Evolutionary conservation across 2,888 invertebrate species (phyloP).

Genomic region (Pyralis farinalis): DNA sequence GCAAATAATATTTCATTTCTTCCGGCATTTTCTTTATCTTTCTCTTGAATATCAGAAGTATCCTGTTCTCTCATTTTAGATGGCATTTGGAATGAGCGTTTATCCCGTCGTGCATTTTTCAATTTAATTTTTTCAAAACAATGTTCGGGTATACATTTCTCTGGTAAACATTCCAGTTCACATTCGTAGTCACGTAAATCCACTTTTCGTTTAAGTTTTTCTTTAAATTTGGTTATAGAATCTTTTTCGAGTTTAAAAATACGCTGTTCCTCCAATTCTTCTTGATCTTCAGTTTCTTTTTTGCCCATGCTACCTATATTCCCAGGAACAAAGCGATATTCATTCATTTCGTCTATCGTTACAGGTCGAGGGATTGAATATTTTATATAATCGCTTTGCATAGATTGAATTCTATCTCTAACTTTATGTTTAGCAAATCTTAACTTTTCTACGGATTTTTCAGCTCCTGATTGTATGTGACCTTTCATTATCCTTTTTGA

Average conservation of each 20-base stretch:
- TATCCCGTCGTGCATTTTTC: background rate
- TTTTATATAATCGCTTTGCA: conserved; percentile 3
- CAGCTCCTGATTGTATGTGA: conserved; percentile 9
- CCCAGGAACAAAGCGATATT: background rate
- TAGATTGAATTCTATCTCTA: conserved; percentile 14
- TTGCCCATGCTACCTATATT: too few species aligned
- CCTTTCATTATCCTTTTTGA: conserved; percentile 21
- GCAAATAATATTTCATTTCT: too few species aligned
- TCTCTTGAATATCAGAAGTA: too few species aligned
- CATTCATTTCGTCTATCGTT: background rate
- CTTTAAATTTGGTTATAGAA: conserved; percentile 34
- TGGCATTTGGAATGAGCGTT: too few species aligned
- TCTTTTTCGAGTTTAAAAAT: conserved; percentile 28
- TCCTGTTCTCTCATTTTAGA: too few species aligned
- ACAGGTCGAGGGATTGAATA: background rate
- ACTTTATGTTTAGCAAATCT: conserved; percentile 18
- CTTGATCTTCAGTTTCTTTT: too few species aligned
- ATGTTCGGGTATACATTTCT: conserved; percentile 33
- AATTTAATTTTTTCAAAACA: conserved; percentile 29
- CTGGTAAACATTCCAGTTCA: conserved; percentile 28
- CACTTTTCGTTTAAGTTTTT: conserved; percentile 26
- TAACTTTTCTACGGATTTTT: conserved; percentile 25
- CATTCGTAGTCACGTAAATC: conserved; percentile 30
- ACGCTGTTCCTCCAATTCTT: background rate
- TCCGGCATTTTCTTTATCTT: too few species aligned